phyloP scores from a whole-genome alignment of 2,797 vertebrate genomes.

The Valencia hispanica region DNA sequence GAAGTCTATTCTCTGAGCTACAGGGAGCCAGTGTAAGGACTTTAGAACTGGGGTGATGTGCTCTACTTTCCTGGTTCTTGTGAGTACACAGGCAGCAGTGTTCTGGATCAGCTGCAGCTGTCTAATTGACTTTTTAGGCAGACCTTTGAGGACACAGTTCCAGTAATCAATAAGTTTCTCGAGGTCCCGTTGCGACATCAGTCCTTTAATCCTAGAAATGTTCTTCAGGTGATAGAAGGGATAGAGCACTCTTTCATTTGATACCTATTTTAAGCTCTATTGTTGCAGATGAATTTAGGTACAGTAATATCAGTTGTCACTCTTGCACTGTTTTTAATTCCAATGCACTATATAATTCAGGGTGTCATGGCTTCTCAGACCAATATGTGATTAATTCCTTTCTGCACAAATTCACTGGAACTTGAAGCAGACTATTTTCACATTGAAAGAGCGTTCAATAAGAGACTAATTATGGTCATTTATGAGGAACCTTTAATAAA shows the following conservation, averaged over 20 bases:
- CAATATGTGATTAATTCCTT: slow-evolving; percentile 62
- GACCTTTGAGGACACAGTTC: too few relatives aligned
- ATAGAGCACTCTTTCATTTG: slow-evolving; percentile 10
- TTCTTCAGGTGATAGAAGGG: too few relatives aligned
- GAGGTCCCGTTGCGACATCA: too few relatives aligned
- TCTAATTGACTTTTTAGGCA: too few relatives aligned
- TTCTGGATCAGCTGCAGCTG: too few relatives aligned
- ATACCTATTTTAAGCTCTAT: slow-evolving; percentile 26
- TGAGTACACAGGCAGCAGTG: too few relatives aligned
- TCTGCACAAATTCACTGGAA: slow-evolving; percentile 5
- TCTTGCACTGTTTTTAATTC: slow-evolving; percentile 63
- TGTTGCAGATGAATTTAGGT: slow-evolving; percentile 39
- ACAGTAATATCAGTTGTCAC: slow-evolving; percentile 49
- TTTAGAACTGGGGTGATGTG: too few relatives aligned
- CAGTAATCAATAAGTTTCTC: too few relatives aligned
- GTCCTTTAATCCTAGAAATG: too few relatives aligned
- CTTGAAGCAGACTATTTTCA: slow-evolving; percentile 16
- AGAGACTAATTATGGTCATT: not conserved
- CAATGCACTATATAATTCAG: slow-evolving; percentile 59
- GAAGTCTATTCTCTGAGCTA: too few relatives aligned
- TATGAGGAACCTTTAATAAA: not conserved
- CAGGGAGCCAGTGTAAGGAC: too few relatives aligned
- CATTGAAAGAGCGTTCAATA: slow-evolving; percentile 12
- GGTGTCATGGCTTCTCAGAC: slow-evolving; percentile 56
- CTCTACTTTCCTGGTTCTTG: too few relatives aligned